phyloP scores from a whole-genome alignment of 2,113 vertebrate species.

The Naja naja region DNA sequence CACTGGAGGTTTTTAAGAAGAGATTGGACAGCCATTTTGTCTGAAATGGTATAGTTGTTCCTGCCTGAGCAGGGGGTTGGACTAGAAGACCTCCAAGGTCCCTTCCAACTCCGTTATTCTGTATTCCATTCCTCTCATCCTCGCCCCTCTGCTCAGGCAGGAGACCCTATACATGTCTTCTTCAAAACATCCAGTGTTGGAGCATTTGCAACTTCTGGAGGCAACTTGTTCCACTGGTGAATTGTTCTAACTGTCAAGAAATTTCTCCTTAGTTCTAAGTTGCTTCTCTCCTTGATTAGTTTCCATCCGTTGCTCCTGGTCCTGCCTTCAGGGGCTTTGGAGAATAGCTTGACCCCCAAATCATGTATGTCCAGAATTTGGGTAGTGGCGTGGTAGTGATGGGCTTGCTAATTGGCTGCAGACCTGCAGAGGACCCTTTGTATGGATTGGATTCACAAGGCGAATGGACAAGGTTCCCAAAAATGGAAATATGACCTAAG shows the following conservation, averaged over 20 bases:
- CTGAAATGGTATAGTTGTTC: too few species aligned
- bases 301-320: background rate
- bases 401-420: background rate
- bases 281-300: background rate
- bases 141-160: background rate
- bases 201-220: background rate
- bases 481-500: background rate
- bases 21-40: background rate
- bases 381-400: background rate
- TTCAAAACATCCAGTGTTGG: background rate
- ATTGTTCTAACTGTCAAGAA: background rate
- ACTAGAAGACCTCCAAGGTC: background rate
- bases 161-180: background rate
- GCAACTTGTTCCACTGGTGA: background rate
- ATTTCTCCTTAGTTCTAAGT: background rate
- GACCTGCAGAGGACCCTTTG: background rate
- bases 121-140: background rate
- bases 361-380: background rate
- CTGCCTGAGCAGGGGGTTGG: background rate
- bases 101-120: background rate
- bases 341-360: background rate
- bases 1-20: background rate
- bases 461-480: background rate
- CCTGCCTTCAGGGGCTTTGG: background rate
- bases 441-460: background rate